A percentile compares a stretch with the other conserved stretches of the same genome.
Conservation (phyloP, 2,113 vertebrate species). For the Bettongia penicillata region DNA sequence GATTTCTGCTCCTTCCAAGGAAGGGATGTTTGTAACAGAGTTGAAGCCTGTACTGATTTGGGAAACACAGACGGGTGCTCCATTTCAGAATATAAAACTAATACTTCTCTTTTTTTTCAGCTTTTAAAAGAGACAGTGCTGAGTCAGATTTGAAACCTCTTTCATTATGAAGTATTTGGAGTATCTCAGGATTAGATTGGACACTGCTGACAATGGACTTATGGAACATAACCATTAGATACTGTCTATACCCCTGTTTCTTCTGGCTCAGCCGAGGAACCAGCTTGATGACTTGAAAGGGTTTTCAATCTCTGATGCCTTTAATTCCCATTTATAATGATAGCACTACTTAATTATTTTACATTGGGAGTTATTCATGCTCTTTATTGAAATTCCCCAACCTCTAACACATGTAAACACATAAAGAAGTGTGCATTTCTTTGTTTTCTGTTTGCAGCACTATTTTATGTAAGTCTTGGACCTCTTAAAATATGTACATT, state of each 20-base stretch:
- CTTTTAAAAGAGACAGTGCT: neutral
- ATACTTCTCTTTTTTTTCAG: neutral
- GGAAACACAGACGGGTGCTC: neutral
- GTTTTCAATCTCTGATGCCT: slow-evolving; percentile 14
- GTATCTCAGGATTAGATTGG: neutral
- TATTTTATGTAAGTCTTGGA: neutral
- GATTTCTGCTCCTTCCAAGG: neutral
- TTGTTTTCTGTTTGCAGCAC: neutral
- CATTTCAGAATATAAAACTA: neutral
- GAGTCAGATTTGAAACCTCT: neutral
- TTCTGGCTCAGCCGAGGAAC: neutral
- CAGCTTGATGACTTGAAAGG: neutral
- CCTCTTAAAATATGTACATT: neutral
- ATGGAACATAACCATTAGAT: neutral
- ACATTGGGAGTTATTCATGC: slow-evolving; percentile 32
- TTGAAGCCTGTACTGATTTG: neutral
- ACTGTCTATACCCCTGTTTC: neutral
- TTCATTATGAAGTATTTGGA: neutral
- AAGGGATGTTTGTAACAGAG: accelerated
- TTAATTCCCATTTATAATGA: slow-evolving; percentile 47
- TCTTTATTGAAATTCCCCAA: slow-evolving; percentile 18
- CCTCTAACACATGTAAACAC: neutral
- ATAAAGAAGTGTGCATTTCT: neutral
- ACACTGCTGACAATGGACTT: neutral
- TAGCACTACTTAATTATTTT: slow-evolving; percentile 38